A percentile compares a stretch with the other conserved stretches of the same genome.
Conservation (phyloP, 1,140 invertebrate genomes). For the Drosophila tropicalis region DNA sequence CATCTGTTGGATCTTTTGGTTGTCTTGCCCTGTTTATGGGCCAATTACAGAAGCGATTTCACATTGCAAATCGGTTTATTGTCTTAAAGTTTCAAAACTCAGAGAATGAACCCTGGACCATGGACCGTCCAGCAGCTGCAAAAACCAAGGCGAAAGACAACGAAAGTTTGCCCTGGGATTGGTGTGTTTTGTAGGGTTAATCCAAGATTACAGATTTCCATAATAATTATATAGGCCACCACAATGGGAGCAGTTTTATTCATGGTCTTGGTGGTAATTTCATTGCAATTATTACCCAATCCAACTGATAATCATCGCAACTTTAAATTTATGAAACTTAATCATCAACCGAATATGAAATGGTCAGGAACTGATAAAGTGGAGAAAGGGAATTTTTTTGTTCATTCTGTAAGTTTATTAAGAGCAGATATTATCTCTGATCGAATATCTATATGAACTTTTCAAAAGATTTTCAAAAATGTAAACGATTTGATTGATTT, state of each 20-base stretch:
- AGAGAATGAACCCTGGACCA: not conserved
- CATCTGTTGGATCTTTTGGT: conserved; percentile 8
- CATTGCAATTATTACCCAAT: conserved; percentile 18
- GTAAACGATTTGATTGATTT: no score
- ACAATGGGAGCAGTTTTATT: conserved; percentile 12
- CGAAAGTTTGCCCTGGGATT: conserved; percentile 5
- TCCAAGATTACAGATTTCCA: conserved; percentile 12
- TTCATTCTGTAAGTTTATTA: no score
- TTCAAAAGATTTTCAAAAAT: no score
- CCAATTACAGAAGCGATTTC: conserved; percentile 56
- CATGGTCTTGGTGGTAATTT: conserved; percentile 9
- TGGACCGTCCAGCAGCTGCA: conserved; percentile 31
- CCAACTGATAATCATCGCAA: conserved; percentile 4
- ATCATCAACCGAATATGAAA: not conserved
- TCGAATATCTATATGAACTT: no score
- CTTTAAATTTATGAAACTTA: conserved; percentile 13
- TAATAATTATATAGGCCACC: conserved; percentile 14
- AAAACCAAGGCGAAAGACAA: not conserved
- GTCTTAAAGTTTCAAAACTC: conserved; percentile 5
- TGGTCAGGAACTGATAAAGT: not conserved
- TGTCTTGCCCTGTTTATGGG: conserved; percentile 43
- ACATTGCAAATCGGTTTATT: conserved; percentile 42
- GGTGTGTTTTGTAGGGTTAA: conserved; percentile 7
- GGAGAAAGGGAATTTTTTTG: not conserved
- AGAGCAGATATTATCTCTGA: no score